Conservation (phyloP, 2,113 vertebrate genomes). For the Rhynchopsitta pachyrhyncha region DNA sequence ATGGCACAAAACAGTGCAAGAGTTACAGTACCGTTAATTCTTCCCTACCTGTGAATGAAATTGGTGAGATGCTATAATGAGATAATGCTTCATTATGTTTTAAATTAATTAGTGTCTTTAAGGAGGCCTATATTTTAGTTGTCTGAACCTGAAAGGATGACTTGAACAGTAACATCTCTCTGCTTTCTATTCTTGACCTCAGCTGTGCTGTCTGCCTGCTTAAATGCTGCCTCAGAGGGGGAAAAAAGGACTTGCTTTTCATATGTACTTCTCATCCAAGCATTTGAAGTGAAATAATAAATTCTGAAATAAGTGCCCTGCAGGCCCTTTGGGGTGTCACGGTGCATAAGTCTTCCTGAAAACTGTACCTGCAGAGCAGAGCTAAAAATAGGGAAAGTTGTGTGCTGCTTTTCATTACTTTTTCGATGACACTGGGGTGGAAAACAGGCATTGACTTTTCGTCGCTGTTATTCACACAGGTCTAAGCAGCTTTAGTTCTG, state of each 20-base stretch:
- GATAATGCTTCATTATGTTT: neutral
- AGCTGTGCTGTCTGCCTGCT: neutral
- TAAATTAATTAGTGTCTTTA: neutral
- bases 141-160: neutral
- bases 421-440: accelerated
- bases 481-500: neutral
- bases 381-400: neutral
- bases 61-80: neutral
- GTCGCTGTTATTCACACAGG: neutral
- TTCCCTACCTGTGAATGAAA: neutral
- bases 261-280: neutral
- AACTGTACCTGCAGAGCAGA: neutral
- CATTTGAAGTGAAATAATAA: neutral
- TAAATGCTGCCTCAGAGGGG: neutral
- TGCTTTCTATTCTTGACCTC: neutral
- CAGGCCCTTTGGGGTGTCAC: neutral
- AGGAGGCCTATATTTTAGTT: neutral
- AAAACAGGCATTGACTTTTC: neutral
- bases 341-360: neutral
- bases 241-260: neutral
- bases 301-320: neutral
- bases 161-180: neutral
- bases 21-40: neutral
- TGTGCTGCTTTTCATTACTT: neutral
- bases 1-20: neutral